These are phyloP conservation scores for Sinocyclocheilus anshuiensis DNA, from an alignment of 2,113 vertebrate genomes.

Conservation along the genomic window DNA sequence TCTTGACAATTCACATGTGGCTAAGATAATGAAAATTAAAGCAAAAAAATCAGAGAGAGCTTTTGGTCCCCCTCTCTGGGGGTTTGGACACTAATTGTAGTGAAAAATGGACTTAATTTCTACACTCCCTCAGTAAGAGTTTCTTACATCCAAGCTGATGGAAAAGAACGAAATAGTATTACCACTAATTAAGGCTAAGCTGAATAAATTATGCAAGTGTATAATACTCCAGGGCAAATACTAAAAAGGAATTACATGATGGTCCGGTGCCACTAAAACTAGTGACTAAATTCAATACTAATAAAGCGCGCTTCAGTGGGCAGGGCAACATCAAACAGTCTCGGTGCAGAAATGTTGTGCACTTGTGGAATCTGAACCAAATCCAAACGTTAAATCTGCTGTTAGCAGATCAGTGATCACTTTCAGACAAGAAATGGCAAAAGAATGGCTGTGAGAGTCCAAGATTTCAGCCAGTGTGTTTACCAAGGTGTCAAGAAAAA, in stretches of 20 bases:
- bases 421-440: not conserved
- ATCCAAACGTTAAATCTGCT: not conserved
- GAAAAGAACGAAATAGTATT: conserved; percentile 68
- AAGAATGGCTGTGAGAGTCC: not conserved
- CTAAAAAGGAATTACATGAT: conserved; percentile 45
- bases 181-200: conserved; percentile 71
- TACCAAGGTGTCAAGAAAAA: not conserved
- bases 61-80: conserved; percentile 58
- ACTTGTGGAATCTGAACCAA: not conserved
- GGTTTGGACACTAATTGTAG: conserved; percentile 60
- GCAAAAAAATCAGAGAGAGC: conserved; percentile 39
- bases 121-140: conserved; percentile 58
- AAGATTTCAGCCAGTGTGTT: not conserved
- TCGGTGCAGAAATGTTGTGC: not conserved
- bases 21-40: conserved; percentile 62
- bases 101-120: conserved; percentile 59
- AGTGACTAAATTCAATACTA: conserved; percentile 22
- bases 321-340: conserved; percentile 37
- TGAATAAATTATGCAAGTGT: conserved; percentile 63
- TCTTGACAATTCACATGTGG: conserved; percentile 64
- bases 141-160: conserved; percentile 57
- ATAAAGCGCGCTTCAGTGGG: not conserved
- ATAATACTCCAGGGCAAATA: conserved; percentile 63
- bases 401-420: not conserved
- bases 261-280: conserved; percentile 21